phyloP scores from a whole-genome alignment of 2,113 vertebrate genomes.

The Bungarus multicinctus region DNA sequence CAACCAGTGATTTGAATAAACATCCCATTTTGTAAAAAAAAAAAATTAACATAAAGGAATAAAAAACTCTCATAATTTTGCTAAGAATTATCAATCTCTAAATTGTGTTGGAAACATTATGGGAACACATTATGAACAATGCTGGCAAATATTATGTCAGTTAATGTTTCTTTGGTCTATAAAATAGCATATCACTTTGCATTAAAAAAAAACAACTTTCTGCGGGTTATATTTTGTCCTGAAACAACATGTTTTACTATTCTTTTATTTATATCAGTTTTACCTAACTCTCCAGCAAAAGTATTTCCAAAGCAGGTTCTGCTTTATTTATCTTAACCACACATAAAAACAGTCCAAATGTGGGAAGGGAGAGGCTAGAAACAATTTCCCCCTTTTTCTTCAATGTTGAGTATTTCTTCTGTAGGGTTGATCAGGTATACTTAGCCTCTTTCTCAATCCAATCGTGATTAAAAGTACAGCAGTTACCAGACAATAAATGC shows the following conservation, averaged over 20 bases:
- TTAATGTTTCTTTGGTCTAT: neutral
- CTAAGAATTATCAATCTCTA: neutral
- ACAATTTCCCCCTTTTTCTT: too few species aligned
- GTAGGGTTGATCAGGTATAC: too few species aligned
- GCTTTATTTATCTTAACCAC: too few species aligned
- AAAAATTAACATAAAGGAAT: neutral
- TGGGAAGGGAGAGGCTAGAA: too few species aligned
- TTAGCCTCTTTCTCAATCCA: neutral
- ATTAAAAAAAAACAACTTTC: fast-evolving
- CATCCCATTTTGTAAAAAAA: neutral
- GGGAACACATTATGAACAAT: neutral
- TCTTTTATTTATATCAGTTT: neutral
- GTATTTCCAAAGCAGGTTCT: too few species aligned
- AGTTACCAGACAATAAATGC: neutral
- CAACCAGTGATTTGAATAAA: neutral
- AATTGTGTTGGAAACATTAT: neutral
- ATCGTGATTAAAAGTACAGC: neutral
- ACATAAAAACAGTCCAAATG: too few species aligned
- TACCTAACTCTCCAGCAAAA: too few species aligned
- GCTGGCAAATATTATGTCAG: neutral
- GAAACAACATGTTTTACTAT: neutral
- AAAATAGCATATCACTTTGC: neutral
- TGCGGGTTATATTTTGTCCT: neutral
- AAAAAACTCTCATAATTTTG: neutral
- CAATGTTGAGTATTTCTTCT: neutral